phyloP scores from a whole-genome alignment of 2,113 vertebrate species.

The Anarrhichthys ocellatus region DNA sequence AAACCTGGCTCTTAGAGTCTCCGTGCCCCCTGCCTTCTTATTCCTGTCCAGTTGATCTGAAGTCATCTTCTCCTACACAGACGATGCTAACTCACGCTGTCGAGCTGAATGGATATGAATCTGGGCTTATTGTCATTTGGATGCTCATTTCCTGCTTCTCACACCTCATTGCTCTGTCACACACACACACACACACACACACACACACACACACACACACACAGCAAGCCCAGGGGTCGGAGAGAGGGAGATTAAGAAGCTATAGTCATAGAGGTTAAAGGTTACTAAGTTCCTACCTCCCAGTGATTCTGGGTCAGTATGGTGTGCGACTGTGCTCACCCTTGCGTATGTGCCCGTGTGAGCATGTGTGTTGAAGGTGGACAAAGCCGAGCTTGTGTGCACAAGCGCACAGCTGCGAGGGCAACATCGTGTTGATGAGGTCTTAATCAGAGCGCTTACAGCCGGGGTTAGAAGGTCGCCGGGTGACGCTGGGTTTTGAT shows the following conservation, averaged over 20 bases:
- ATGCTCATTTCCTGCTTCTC: conserved; percentile 84
- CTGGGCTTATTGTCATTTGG: conserved; percentile 70
- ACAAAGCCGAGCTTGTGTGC: conserved; percentile 72
- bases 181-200: conserved; percentile 16
- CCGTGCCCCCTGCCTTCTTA: conserved; percentile 60
- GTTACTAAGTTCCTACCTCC: conserved; percentile 61
- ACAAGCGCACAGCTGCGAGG: conserved; percentile 64
- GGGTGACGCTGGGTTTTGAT: conserved; percentile 76
- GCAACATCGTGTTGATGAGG: conserved; percentile 72
- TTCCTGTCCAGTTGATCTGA: conserved; percentile 42
- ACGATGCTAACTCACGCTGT: conserved; percentile 61
- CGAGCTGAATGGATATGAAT: conserved; percentile 74
- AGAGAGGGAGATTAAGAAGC: conserved; percentile 71
- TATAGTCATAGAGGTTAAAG: conserved; percentile 67
- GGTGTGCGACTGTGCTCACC: conserved; percentile 49
- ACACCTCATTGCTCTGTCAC: conserved; percentile 74
- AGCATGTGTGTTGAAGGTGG: conserved; percentile 49
- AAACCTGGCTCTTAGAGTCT: conserved; percentile 57
- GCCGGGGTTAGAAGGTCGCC: conserved; percentile 74
- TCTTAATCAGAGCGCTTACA: conserved; percentile 83
- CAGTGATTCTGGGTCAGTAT: conserved; percentile 56
- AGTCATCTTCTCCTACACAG: conserved; percentile 27
- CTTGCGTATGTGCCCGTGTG: conserved; percentile 32
- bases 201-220: conserved; percentile 30
- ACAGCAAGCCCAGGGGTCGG: conserved; percentile 32